These are phyloP conservation scores for Geotrupes spiniger DNA, from an alignment of 2,888 invertebrate species.

Conservation along the genomic window DNA sequence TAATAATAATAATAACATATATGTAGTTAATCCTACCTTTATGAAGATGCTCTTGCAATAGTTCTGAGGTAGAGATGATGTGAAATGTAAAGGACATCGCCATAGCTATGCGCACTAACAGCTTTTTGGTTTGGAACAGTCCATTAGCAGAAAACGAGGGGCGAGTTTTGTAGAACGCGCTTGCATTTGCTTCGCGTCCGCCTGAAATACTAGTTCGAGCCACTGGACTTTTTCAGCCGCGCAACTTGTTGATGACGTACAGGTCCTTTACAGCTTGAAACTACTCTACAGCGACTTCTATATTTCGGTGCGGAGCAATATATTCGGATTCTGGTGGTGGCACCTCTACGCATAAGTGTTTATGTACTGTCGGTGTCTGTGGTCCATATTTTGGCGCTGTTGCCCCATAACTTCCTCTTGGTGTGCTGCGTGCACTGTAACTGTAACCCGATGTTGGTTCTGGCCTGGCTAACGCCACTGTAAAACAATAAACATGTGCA, in stretches of 20 bases:
- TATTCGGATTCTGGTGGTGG: slow-evolving; percentile 84
- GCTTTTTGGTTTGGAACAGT: no score
- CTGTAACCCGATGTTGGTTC: slow-evolving; percentile 49
- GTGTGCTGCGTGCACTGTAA: slow-evolving; percentile 50
- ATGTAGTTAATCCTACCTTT: slow-evolving; percentile 52
- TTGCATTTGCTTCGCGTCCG: no score
- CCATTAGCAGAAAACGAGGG: no score
- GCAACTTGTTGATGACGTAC: no score
- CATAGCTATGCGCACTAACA: no score
- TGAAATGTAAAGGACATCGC: no score
- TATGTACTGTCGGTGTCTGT: slow-evolving; percentile 77
- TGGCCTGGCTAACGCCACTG: slow-evolving; percentile 48
- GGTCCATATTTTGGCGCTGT: slow-evolving; percentile 68
- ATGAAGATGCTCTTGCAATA: slow-evolving; percentile 85
- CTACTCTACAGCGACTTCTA: no score
- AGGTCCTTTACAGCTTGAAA: no score
- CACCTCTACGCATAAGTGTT: slow-evolving; percentile 88
- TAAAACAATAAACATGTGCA: no score
- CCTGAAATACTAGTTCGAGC: no score
- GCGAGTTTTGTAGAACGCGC: no score
- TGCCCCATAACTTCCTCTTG: slow-evolving; percentile 49
- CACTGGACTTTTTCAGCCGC: no score
- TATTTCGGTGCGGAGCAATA: slow-evolving; percentile 61
- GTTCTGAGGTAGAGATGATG: slow-evolving; percentile 71
- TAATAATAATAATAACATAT: neutral